Base-by-base conservation (phyloP, 2,113 vertebrate species). In the Saguinus midas region DNA sequence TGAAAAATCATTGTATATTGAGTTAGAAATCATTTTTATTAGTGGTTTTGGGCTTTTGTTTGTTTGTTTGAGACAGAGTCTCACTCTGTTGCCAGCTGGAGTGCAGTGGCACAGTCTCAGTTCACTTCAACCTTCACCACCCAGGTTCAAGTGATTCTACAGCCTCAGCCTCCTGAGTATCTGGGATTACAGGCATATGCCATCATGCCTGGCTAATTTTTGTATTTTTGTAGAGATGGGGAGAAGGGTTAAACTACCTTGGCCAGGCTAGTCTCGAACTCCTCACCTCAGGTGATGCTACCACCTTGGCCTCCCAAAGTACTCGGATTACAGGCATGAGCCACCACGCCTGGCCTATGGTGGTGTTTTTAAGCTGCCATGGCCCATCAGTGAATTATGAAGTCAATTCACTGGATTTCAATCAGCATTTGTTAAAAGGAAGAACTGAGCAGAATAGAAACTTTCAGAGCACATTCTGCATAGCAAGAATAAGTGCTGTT, bases 1-100 rank as follows among this genome's bases (percentile, higher is more conserved):
- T 17, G 11, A 72, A 84, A 66, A 85, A 29, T 40, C 13, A 40
- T 7, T 68, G 1, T 84, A 70, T 18, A 3, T 52, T 96, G 57
- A 96, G 50, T 78, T 82, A 82, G 82, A 91, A 76, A 82, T 61
- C 90, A 72, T 61, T 81, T 68, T n/a, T 68, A n/a, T n/a, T n/a
- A 4, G 66, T 13, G 12, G 5, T 52, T 64, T 58, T 0, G 21
- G 57, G 8, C 1, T 57, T 23, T 61, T n/a, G n/a, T n/a, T 73
- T 13, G 21, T 40, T 73, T 73, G 20, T 27, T 75, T 75, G 40
- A 75, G 72, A 75, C 40, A 43, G 40, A 40, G 40, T 43, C 72
- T 75, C 3, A 2, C 40, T 75, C 72, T 75, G 37, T 75, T 75
- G 37, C 40, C 13, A 35, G 40, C 40, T 43, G 23, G 17, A 75